Percentiles rank a stretch among this genome's conserved stretches.
phyloP scores from a whole-genome alignment of 2,113 vertebrate species.

The Cololabis saira region DNA sequence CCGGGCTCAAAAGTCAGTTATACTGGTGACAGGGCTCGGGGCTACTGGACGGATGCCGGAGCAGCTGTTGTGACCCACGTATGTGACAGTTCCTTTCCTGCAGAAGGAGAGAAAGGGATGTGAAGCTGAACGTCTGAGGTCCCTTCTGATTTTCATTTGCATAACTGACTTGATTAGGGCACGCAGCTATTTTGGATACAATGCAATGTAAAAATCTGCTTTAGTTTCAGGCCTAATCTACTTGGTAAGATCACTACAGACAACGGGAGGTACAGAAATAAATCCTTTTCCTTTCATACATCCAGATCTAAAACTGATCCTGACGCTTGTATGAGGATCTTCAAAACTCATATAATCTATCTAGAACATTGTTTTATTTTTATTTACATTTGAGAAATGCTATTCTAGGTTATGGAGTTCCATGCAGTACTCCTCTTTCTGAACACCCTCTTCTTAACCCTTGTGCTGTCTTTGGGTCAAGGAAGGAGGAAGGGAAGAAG shows the following conservation, averaged over 20 bases:
- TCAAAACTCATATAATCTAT: too few relatives aligned
- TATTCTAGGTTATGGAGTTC: too few relatives aligned
- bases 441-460: too few relatives aligned
- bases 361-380: too few relatives aligned
- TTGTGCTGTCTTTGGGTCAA: too few relatives aligned
- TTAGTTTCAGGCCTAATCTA: not conserved
- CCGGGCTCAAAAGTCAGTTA: slow-evolving; percentile 51
- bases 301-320: not conserved
- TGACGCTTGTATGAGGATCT: too few relatives aligned
- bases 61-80: slow-evolving; percentile 50
- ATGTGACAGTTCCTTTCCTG: slow-evolving; percentile 37
- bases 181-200: not conserved
- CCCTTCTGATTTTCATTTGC: slow-evolving; percentile 4
- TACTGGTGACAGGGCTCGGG: slow-evolving; percentile 56
- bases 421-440: too few relatives aligned
- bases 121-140: slow-evolving; percentile 10
- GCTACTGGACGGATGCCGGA: slow-evolving; percentile 55
- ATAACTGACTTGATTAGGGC: slow-evolving; percentile 10
- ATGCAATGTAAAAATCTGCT: not conserved
- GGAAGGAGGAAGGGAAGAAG: too few relatives aligned
- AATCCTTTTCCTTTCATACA: not conserved
- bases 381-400: too few relatives aligned
- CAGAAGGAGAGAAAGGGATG: slow-evolving; percentile 4
- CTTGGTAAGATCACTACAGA: not conserved
- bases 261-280: not conserved